phyloP scores from a whole-genome alignment of 1,140 invertebrate genomes.

The Schlechtendalia chinensis region DNA sequence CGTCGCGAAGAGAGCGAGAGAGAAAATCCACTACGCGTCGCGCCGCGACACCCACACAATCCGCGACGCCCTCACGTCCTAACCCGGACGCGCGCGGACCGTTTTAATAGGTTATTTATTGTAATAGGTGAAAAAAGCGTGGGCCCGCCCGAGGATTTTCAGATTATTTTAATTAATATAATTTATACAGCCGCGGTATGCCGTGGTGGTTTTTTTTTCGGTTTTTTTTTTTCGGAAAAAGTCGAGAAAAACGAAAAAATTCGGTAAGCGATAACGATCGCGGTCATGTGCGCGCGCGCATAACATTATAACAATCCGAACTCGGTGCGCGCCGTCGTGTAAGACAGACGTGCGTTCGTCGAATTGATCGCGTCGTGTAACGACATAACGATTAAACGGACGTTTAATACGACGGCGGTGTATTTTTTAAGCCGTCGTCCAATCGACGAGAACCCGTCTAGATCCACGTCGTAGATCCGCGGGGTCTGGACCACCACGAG shows the following conservation, averaged over 20 bases:
- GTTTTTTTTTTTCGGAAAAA: constrained; percentile 10
- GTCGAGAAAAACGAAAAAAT: constrained; percentile 16
- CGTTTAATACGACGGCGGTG: constrained; percentile 8
- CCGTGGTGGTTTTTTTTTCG: constrained; percentile 15
- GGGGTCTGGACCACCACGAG: too few species aligned
- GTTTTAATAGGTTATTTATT: constrained; percentile 49
- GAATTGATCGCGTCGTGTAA: not conserved
- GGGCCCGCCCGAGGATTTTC: constrained; percentile 14
- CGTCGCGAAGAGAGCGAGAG: too few species aligned
- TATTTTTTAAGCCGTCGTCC: not conserved
- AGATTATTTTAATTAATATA: constrained; percentile 50
- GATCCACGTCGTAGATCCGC: too few species aligned
- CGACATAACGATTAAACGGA: constrained; percentile 4
- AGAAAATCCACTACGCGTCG: too few species aligned
- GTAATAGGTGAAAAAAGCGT: constrained; percentile 48
- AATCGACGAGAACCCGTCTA: too few species aligned
- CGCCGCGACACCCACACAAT: constrained; percentile 32
- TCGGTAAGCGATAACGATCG: constrained; percentile 33
- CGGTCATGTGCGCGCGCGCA: too few species aligned
- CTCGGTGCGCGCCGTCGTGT: too few species aligned
- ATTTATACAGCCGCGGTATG: constrained; percentile 8
- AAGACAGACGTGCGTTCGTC: not conserved
- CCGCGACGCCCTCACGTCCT: constrained; percentile 44
- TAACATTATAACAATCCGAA: not conserved
- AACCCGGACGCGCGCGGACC: constrained; percentile 44